Percentiles rank a stretch among this genome's conserved stretches.
Conservation (phyloP, 1,140 invertebrate species). For the Drosophila cardini region DNA sequence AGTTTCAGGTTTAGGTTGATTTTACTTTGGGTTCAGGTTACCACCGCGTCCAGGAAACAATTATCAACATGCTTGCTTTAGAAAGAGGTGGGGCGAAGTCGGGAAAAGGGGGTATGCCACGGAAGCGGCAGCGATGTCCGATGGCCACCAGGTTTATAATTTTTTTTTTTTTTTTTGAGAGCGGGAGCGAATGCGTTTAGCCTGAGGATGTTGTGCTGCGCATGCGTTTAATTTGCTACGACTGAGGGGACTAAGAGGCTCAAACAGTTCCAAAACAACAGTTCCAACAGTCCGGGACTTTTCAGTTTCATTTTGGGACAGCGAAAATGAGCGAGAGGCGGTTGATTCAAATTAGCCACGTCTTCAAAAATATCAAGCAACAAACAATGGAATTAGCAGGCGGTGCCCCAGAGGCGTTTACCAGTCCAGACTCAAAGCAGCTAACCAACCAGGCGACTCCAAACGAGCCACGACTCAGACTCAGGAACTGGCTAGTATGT, state of each 20-base stretch:
- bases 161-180: conserved; percentile 35
- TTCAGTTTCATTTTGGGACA: conserved; percentile 80
- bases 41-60: conserved; percentile 75
- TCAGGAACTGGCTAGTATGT: conserved; percentile 12
- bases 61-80: conserved; percentile 78
- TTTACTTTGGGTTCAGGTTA: conserved; percentile 57
- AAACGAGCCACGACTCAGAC: conserved; percentile 60
- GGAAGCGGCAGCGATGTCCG: conserved; percentile 59
- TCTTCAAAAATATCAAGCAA: conserved; percentile 77
- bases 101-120: conserved; percentile 46
- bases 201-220: conserved; percentile 60
- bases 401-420: conserved; percentile 76
- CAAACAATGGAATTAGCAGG: conserved; percentile 82
- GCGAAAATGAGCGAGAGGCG: conserved; percentile 80
- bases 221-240: conserved; percentile 76
- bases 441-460: conserved; percentile 51
- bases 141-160: conserved; percentile 53
- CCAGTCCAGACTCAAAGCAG: conserved; percentile 58
- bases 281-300: conserved; percentile 21
- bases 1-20: conserved; percentile 49
- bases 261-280: conserved; percentile 1
- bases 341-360: conserved; percentile 83
- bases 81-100: conserved; percentile 19
- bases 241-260: neutral
- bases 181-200: conserved; percentile 50